Conservation (phyloP, 1,140 invertebrate species). For the Drosophila lowei region DNA sequence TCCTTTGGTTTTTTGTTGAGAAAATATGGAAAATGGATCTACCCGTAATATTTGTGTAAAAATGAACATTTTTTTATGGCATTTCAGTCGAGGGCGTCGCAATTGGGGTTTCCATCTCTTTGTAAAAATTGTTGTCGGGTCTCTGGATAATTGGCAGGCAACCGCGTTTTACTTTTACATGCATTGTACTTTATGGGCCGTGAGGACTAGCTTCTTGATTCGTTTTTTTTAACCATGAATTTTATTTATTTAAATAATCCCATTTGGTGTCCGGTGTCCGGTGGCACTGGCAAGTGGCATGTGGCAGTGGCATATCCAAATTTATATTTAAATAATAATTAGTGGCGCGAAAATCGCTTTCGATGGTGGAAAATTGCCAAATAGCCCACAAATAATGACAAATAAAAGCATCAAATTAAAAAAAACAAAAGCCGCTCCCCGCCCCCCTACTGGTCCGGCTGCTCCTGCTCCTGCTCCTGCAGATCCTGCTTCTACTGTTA, state of each 20-base stretch:
- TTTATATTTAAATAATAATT: slow-evolving; percentile 82
- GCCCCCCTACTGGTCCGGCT: neutral
- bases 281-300: slow-evolving; percentile 24
- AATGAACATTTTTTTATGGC: too few species aligned
- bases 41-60: too few species aligned
- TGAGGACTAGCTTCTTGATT: slow-evolving; percentile 68
- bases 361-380: slow-evolving; percentile 69
- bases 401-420: slow-evolving; percentile 72
- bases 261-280: slow-evolving; percentile 51
- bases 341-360: slow-evolving; percentile 73
- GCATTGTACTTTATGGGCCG: slow-evolving; percentile 9
- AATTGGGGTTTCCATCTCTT: too few species aligned
- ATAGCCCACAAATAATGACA: slow-evolving; percentile 67
- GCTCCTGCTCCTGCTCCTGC: slow-evolving; percentile 24
- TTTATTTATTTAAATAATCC: slow-evolving; percentile 80
- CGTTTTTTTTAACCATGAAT: slow-evolving; percentile 47
- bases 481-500: slow-evolving; percentile 32
- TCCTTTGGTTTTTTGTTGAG: too few species aligned
- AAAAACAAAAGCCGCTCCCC: slow-evolving; percentile 52
- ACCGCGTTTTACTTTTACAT: slow-evolving; percentile 10
- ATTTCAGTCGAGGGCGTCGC: too few species aligned
- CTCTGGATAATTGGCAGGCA: slow-evolving; percentile 40
- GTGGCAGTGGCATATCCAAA: slow-evolving; percentile 49
- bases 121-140: slow-evolving; percentile 24
- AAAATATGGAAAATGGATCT: too few species aligned